Percentiles rank a stretch among this genome's conserved stretches.
phyloP scores from a whole-genome alignment of 2,113 vertebrate genomes.

The Odontesthes bonariensis region DNA sequence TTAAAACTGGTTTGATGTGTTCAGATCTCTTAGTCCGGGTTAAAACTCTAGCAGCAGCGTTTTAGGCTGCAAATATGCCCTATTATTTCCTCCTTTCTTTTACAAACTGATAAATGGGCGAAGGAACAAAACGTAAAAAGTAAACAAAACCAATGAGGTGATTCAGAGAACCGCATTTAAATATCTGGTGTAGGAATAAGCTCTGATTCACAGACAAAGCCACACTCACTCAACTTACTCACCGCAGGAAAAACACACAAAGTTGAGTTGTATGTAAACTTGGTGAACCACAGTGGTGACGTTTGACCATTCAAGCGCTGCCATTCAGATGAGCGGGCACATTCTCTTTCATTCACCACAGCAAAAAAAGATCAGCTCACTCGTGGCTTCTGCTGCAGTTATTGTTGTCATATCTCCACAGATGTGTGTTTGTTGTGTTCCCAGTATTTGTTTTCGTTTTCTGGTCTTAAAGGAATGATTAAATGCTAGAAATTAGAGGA shows the following conservation, averaged over 20 bases:
- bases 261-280: slow-evolving; percentile 60
- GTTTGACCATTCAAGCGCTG: slow-evolving; percentile 59
- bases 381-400: slow-evolving; percentile 66
- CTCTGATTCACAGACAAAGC: neutral
- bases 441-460: neutral
- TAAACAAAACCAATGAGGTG: no score
- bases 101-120: no score
- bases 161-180: neutral
- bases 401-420: slow-evolving; percentile 67
- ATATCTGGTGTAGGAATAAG: neutral
- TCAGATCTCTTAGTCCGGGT: no score
- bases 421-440: slow-evolving; percentile 20
- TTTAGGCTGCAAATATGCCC: no score
- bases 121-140: no score
- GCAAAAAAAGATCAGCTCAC: slow-evolving; percentile 59
- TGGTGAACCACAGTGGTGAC: slow-evolving; percentile 69
- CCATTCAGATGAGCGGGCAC: slow-evolving; percentile 78
- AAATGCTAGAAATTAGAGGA: neutral
- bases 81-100: no score
- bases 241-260: neutral
- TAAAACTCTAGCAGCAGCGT: no score
- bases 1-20: no score
- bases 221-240: slow-evolving; percentile 28
- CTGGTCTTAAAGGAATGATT: neutral
- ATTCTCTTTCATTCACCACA: slow-evolving; percentile 76